phyloP scores from a whole-genome alignment of 2,113 vertebrate genomes.

The Chauna torquata region DNA sequence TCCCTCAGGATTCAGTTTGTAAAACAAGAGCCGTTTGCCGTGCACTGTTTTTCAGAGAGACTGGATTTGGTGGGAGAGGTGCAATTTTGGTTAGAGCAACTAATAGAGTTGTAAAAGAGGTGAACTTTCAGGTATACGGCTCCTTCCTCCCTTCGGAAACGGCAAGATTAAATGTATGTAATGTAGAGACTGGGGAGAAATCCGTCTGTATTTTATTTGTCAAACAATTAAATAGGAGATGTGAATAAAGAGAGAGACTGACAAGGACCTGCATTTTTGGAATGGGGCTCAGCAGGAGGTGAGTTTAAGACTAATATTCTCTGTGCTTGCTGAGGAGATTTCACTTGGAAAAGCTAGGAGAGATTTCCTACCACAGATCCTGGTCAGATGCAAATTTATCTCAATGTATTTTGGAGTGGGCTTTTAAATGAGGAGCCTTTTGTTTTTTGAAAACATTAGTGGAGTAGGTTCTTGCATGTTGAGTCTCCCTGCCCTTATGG shows the following conservation, averaged over 20 bases:
- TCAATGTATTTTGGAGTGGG: background rate
- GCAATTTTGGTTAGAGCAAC: background rate
- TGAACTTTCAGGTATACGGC: background rate
- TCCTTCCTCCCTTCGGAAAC: background rate
- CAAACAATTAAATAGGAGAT: background rate
- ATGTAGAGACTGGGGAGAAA: background rate
- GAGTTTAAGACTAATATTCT: background rate
- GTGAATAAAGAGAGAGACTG: background rate
- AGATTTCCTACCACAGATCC: background rate
- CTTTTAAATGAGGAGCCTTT: background rate
- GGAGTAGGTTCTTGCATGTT: background rate
- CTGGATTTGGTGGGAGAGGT: background rate
- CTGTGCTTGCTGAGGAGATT: background rate
- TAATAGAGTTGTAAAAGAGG: background rate
- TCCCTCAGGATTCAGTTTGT: background rate
- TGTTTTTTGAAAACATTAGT: background rate
- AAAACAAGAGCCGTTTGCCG: background rate
- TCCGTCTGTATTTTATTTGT: background rate
- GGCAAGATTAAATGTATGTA: background rate
- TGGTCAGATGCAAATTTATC: background rate
- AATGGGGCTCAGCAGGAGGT: background rate
- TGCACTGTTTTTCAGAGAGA: background rate
- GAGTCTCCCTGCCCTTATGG: background rate
- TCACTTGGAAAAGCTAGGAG: background rate
- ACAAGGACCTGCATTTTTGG: background rate